Evolutionary conservation across 2,113 vertebrate species (phyloP), one percentile per base, ranked within the genome.

Genomic region (Columbina picui): DNA sequence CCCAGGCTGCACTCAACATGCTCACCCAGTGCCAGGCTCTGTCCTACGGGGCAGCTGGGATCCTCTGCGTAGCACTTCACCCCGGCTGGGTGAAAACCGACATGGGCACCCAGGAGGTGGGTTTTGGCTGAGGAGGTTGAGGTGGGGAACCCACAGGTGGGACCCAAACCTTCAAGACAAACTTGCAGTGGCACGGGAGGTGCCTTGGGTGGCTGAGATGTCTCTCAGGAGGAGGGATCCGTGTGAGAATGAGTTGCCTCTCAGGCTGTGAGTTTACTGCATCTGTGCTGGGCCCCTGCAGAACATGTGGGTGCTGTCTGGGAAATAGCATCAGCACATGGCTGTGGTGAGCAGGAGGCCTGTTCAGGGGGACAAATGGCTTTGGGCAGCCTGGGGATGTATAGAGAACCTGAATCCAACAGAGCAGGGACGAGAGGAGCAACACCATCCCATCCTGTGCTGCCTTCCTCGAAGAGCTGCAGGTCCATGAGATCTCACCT

Each of bases 1-100:
- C n/a, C 7, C 86, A 98, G 97, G 97, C 97, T 73, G 98, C 98
- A 23, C 95, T 98, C 57, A 98, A 98, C 77, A 98, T 98, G 98
- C 92, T 98, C 53, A 98, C 98, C 36, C 61, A 68, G 78, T 98
- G 97, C 91, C 97, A 98, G 94, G 87, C 97, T 47, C 87, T 97
- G 78, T 96, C 96, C 27, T 96, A 98, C 1, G 27, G 56, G 38
- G 87, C 93, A 14, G 91, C 96, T 0, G 94, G 97, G 45, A 97
- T 98, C 89, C 91, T 98, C 63, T 97, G 96, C 0, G 90, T 95
- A 68, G 96, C 96, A 6, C 29, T 98, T 86, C 97, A 98, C 67
- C 98, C 98, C 1, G 98, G 97, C 70, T 98, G 98, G 98, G 98
- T 98, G 82, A 96, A 97, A 95, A 98, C 97, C 0, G 97, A 98